phyloP scores from a whole-genome alignment of 2,888 invertebrate species.

The Drosophila kuntzei region DNA sequence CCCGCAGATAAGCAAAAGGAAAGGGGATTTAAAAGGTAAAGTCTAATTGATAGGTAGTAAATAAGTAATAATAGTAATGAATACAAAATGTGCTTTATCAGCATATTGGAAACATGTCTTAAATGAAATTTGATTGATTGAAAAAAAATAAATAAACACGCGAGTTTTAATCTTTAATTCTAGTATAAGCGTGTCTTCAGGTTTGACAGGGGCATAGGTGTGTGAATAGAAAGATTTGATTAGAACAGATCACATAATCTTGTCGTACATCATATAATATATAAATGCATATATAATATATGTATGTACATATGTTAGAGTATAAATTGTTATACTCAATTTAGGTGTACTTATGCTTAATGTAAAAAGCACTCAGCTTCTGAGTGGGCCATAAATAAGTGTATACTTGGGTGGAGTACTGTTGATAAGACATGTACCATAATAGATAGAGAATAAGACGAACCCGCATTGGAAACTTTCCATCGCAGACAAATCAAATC shows the following conservation, averaged over 20 bases:
- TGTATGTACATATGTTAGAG: slow-evolving; percentile 6
- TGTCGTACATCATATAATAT: no score
- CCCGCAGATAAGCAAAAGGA: slow-evolving; percentile 25
- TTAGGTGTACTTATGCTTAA: slow-evolving; percentile 46
- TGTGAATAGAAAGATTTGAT: slow-evolving; percentile 51
- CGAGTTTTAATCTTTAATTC: slow-evolving; percentile 62
- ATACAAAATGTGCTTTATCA: slow-evolving; percentile 9
- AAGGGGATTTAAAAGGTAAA: not conserved
- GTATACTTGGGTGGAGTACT: slow-evolving; percentile 13
- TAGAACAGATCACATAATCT: slow-evolving; percentile 59
- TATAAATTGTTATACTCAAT: slow-evolving; percentile 3
- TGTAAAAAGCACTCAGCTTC: slow-evolving; percentile 40
- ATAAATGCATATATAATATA: no score
- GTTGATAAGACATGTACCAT: slow-evolving; percentile 44
- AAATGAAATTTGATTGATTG: slow-evolving; percentile 61
- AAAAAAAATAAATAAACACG: slow-evolving; percentile 55
- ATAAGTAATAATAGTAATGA: slow-evolving; percentile 11
- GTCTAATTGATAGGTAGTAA: slow-evolving; percentile 16
- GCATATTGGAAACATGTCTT: slow-evolving; percentile 16
- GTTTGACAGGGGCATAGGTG: slow-evolving; percentile 61
- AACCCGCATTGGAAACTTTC: slow-evolving; percentile 64
- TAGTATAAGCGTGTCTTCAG: slow-evolving; percentile 43
- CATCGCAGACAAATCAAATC: slow-evolving; percentile 59
- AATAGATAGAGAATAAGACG: slow-evolving; percentile 13
- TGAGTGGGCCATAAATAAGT: slow-evolving; percentile 33